phyloP scores from a whole-genome alignment of 1,140 invertebrate genomes.

The Catajapyx aquilonaris region DNA sequence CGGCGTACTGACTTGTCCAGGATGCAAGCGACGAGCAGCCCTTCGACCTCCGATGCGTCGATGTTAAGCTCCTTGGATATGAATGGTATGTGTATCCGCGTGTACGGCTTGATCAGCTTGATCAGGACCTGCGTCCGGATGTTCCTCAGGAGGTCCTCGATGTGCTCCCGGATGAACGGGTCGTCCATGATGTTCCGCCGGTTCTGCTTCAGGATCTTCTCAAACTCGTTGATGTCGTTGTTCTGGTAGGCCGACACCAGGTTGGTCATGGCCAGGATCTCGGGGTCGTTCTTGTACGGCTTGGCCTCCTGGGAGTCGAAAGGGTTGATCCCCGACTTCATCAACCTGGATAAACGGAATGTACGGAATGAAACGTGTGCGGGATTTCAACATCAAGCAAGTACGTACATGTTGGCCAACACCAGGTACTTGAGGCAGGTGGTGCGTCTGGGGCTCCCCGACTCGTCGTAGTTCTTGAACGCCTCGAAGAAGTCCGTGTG shows the following conservation, averaged over 20 bases:
- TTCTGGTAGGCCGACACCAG: conserved; percentile 96
- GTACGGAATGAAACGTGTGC: background rate
- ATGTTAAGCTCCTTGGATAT: conserved; percentile 96
- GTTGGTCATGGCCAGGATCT: conserved; percentile 99
- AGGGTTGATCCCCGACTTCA: conserved; percentile 99
- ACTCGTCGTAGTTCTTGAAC: conserved; percentile 99
- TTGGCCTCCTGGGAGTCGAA: conserved; percentile 99
- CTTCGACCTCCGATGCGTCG: conserved; percentile 87
- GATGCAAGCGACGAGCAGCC: conserved; percentile 94
- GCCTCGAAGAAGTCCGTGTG: conserved; percentile 99
- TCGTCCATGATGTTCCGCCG: conserved; percentile 97
- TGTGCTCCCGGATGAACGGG: conserved; percentile 97
- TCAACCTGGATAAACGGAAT: conserved; percentile 41
- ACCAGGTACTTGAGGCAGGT: conserved; percentile 98
- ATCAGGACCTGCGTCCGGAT: conserved; percentile 96
- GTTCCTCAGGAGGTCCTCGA: conserved; percentile 92
- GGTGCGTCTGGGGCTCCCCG: conserved; percentile 87
- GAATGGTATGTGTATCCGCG: conserved; percentile 92
- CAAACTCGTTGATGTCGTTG: conserved; percentile 98
- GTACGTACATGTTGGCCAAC: conserved; percentile 79
- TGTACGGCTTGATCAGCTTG: conserved; percentile 95
- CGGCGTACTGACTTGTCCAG: conserved; percentile 57
- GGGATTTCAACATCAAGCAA: background rate
- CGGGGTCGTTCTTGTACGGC: conserved; percentile 97
- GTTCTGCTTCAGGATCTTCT: conserved; percentile 87